A percentile compares a stretch with the other conserved stretches of the same genome.
phyloP scores from a whole-genome alignment of 2,797 vertebrate genomes.

The Tinamus major region DNA sequence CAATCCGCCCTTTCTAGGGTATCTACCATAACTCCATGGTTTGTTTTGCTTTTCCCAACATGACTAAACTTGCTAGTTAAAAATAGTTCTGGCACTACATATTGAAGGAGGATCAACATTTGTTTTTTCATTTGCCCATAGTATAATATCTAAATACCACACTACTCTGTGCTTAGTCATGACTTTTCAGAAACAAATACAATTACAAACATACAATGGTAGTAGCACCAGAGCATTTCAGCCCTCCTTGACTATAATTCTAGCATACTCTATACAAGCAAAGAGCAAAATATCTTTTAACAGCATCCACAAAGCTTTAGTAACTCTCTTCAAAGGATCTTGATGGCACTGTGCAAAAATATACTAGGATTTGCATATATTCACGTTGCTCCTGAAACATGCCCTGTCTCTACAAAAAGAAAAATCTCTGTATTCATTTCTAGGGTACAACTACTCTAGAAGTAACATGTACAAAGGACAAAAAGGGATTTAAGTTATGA shows the following conservation, averaged over 20 bases:
- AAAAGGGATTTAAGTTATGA: not conserved
- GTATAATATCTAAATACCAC: not conserved
- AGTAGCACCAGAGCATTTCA: not conserved
- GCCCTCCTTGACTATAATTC: not conserved
- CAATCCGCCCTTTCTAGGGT: not conserved
- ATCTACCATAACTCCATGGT: not conserved
- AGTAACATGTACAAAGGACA: not conserved
- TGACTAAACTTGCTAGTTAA: not conserved
- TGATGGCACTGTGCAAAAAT: not conserved
- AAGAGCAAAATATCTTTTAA: not conserved
- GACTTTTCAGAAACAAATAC: not conserved
- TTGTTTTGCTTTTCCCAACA: not conserved
- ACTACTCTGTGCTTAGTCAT: not conserved
- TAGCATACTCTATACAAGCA: not conserved
- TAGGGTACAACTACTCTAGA: not conserved
- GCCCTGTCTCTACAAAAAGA: not conserved
- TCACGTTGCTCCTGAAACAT: not conserved
- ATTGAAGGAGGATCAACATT: not conserved
- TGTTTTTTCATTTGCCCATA: not conserved
- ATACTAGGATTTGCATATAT: accelerated
- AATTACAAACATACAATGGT: not conserved
- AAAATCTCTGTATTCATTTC: accelerated
- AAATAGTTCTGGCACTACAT: not conserved
- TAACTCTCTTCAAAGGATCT: not conserved
- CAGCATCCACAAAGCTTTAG: not conserved